A percentile compares a stretch with the other conserved stretches of the same genome.
Evolutionary conservation across 2,888 invertebrate genomes (phyloP).

Genomic region (Iphiclides podalirius): DNA sequence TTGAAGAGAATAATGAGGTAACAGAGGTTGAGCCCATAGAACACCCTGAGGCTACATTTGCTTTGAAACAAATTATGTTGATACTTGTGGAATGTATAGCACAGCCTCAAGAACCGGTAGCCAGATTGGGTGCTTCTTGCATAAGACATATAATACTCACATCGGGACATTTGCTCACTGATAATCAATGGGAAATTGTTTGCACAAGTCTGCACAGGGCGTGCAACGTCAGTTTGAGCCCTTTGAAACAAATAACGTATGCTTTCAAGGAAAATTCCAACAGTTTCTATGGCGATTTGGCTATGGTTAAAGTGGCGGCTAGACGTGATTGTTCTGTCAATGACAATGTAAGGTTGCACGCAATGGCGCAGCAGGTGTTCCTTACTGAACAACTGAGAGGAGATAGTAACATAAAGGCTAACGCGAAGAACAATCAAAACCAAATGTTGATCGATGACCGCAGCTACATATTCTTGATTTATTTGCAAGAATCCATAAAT

Average conservation of each 20-base stretch:
- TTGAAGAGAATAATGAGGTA: constrained; percentile 55
- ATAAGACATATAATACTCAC: constrained; percentile 91
- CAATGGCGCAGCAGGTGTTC: constrained; percentile 93
- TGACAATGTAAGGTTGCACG: constrained; percentile 91
- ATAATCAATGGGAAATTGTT: constrained; percentile 92
- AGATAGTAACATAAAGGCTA: constrained; percentile 51
- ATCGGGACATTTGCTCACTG: constrained; percentile 89
- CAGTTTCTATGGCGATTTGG: constrained; percentile 95
- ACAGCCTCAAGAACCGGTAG: constrained; percentile 93
- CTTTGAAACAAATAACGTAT: constrained; percentile 91
- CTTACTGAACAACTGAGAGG: constrained; percentile 77
- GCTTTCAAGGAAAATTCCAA: constrained; percentile 95
- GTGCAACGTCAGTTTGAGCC: constrained; percentile 91
- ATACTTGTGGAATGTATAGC: constrained; percentile 95
- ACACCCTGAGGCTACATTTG: constrained; percentile 82
- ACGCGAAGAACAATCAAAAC: constrained; percentile 62
- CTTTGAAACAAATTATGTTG: constrained; percentile 90
- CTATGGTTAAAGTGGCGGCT: constrained; percentile 96
- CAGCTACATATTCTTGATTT: constrained; percentile 93
- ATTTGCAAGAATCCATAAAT: constrained; percentile 86
- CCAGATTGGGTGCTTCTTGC: constrained; percentile 95
- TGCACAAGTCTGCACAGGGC: constrained; percentile 91
- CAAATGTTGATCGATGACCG: constrained; percentile 86
- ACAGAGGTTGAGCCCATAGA: constrained; percentile 77
- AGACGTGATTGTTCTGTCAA: constrained; percentile 91